Conservation (phyloP, 1,140 invertebrate species). For the Scaptodrosophila lebanonensis region DNA sequence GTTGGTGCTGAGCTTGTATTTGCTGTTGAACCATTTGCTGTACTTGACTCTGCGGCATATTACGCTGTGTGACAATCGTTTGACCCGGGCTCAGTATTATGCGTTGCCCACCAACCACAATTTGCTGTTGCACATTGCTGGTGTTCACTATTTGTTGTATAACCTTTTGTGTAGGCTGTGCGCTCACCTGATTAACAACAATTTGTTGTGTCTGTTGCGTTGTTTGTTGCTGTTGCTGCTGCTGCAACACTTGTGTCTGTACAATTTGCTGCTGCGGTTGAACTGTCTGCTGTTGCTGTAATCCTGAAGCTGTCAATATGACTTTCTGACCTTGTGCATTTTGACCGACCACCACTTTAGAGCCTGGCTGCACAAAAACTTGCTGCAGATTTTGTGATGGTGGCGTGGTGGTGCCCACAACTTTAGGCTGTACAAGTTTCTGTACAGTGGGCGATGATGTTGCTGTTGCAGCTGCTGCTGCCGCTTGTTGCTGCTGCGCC, state of each 20-base stretch:
- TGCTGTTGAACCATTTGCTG: slow-evolving; percentile 71
- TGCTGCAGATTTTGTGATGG: slow-evolving; percentile 56
- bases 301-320: slow-evolving; percentile 47
- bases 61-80: slow-evolving; percentile 70
- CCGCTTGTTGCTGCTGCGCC: slow-evolving; percentile 40
- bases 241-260: slow-evolving; percentile 56
- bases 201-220: slow-evolving; percentile 51
- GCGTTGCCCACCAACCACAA: slow-evolving; percentile 69
- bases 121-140: slow-evolving; percentile 75
- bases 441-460: slow-evolving; percentile 37
- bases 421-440: slow-evolving; percentile 44
- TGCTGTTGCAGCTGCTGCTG: slow-evolving; percentile 37
- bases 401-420: slow-evolving; percentile 27
- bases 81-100: slow-evolving; percentile 74
- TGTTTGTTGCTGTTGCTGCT: slow-evolving; percentile 33
- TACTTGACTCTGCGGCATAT: slow-evolving; percentile 61
- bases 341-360: slow-evolving; percentile 66
- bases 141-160: slow-evolving; percentile 76
- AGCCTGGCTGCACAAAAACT: slow-evolving; percentile 64
- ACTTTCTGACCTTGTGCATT: slow-evolving; percentile 73
- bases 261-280: slow-evolving; percentile 58
- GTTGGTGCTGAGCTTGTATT: slow-evolving; percentile 64
- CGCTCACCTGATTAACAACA: slow-evolving; percentile 43
- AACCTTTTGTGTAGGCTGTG: slow-evolving; percentile 65
- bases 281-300: slow-evolving; percentile 41